Percentiles rank a stretch among this genome's conserved stretches.
phyloP scores from a whole-genome alignment of 2,113 vertebrate species.

The Paralichthys olivaceus region DNA sequence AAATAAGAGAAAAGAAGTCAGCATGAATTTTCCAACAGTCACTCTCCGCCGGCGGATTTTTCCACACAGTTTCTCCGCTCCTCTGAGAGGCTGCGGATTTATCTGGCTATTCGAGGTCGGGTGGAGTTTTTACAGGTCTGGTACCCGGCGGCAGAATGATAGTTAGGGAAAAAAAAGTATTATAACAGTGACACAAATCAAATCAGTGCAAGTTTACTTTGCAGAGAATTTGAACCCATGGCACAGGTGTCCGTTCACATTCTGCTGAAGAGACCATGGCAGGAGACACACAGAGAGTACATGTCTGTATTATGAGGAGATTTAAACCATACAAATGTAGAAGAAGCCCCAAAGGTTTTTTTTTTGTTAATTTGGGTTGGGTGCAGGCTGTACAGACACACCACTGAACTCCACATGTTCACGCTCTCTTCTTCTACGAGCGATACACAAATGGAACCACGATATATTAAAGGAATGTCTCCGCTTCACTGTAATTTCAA shows the following conservation, averaged over 20 bases:
- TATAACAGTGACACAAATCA: slow-evolving; percentile 37
- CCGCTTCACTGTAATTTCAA: slow-evolving; percentile 49
- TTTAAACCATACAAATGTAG: slow-evolving; percentile 9
- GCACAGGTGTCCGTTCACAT: slow-evolving; percentile 44
- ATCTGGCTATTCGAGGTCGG: slow-evolving; percentile 52
- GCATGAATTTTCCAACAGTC: slow-evolving; percentile 68
- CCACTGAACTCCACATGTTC: slow-evolving; percentile 31
- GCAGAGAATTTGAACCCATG: slow-evolving; percentile 17
- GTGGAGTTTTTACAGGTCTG: slow-evolving; percentile 52
- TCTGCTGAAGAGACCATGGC: slow-evolving; percentile 9
- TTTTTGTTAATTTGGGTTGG: slow-evolving; percentile 22
- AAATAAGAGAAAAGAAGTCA: slow-evolving; percentile 67
- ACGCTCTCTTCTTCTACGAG: neutral
- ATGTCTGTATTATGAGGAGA: slow-evolving; percentile 16
- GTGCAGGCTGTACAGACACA: slow-evolving; percentile 5
- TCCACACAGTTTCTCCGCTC: slow-evolving; percentile 37
- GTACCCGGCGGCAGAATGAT: slow-evolving; percentile 4
- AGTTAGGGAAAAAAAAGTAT: slow-evolving; percentile 4
- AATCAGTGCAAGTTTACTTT: slow-evolving; percentile 31
- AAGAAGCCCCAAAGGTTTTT: neutral
- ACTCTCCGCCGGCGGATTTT: slow-evolving; percentile 50
- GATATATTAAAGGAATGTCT: slow-evolving; percentile 37
- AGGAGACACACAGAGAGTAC: neutral
- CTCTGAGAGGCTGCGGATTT: slow-evolving; percentile 48
- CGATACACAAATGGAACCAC: neutral